Conservation (phyloP, 2,113 vertebrate species). For the Geococcyx californianus region DNA sequence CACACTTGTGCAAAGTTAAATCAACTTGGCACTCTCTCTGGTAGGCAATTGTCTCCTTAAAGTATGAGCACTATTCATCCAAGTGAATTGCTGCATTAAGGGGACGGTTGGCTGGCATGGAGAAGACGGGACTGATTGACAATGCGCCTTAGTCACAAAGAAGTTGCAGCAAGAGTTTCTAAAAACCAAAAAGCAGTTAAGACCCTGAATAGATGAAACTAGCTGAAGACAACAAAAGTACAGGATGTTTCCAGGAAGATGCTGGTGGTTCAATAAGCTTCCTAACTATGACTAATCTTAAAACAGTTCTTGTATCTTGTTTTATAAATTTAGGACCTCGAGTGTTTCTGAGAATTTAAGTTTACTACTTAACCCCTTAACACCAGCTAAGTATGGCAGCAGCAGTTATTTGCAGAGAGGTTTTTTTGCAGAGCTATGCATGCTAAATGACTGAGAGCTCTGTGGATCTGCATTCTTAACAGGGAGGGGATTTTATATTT, state of each 20-base stretch:
- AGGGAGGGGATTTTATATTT: neutral
- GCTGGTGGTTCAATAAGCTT: constrained; percentile 22
- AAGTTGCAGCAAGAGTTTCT: constrained; percentile 58
- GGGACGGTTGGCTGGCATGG: constrained; percentile 61
- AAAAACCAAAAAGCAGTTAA: constrained; percentile 28
- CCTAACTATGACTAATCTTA: constrained; percentile 28
- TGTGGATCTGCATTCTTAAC: neutral
- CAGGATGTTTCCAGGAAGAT: constrained; percentile 55
- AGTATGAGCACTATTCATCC: constrained; percentile 61
- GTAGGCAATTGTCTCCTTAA: constrained; percentile 62
- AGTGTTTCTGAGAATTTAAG: neutral
- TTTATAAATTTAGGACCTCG: constrained; percentile 7
- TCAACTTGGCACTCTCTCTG: constrained; percentile 64
- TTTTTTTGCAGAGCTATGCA: neutral
- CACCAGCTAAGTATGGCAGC: neutral
- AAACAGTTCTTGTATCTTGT: neutral
- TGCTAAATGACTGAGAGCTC: neutral
- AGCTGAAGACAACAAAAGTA: constrained; percentile 41
- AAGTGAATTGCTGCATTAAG: constrained; percentile 67
- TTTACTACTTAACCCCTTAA: constrained; percentile 15
- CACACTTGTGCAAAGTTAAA: constrained; percentile 67
- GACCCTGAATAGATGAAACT: neutral
- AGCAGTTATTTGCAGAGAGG: neutral
- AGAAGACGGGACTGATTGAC: constrained; percentile 19
- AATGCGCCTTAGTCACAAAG: constrained; percentile 52